Evolutionary conservation across 2,113 vertebrate genomes (phyloP), one percentile per base, ranked within the genome.

Genomic region (Passer montanus): DNA sequence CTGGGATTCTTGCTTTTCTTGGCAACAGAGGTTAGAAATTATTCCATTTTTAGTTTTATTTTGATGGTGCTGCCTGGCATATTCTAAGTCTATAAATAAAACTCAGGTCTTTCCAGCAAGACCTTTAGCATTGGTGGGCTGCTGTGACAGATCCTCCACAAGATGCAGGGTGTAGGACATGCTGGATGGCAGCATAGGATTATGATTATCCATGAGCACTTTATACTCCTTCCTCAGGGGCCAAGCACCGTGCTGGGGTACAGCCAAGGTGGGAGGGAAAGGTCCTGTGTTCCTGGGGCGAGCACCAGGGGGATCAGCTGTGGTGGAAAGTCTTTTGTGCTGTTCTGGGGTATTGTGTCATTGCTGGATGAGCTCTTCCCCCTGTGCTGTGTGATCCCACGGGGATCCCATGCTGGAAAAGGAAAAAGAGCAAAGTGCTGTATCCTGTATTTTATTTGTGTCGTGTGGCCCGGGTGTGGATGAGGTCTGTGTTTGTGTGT

Each of bases 221-320:
- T 96, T 86, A 90, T 37, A 30, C 11, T 77, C 85, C 79, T 89
- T 93, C 91, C 92, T 86, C 90, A 86, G 90, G 90, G 91, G 63
- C 64, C 73, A 56, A 41, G 39, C 74, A 66, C 46, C 1, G 0
- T 44, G 70, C 76, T 86, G 88, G 75, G 85, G 35, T 37, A 23
- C 55, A 69, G 78, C 62, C 83, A 58, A 35, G 46, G 58, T 1
- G 7, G 62, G 60, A 60, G 24, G 35, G 0, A 10, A 83, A n/a
- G 37, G 30, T 87, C n/a, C 53, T 6, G 2, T 11, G 3, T 44
- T 46, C 47, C 81, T 59, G 60, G 41, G 63, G 27, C 0, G 0
- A 76, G 70, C 35, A 19, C 66, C 43, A 4, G 1, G 12, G 30
- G 43, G 22, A 23, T 60, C 52, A 75, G 92, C 63, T 59, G 43